These are phyloP conservation scores for Blera fallax DNA, from an alignment of 2,888 invertebrate genomes.

Conservation along the genomic window DNA sequence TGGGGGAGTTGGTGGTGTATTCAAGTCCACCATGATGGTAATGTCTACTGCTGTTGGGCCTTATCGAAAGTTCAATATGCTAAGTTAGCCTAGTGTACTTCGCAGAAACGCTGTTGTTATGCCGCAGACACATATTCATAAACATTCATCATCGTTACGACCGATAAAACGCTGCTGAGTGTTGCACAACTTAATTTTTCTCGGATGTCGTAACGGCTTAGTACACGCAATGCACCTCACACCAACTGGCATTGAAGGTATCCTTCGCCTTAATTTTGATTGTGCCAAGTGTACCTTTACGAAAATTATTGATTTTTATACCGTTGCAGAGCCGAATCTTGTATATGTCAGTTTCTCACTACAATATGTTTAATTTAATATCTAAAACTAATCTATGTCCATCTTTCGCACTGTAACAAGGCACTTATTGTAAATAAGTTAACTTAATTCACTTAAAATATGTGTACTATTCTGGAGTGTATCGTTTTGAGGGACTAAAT, in stretches of 20 bases:
- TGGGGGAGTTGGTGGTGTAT: constrained; percentile 78
- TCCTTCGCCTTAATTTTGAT: constrained; percentile 54
- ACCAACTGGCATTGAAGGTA: constrained; percentile 49
- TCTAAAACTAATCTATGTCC: constrained; percentile 23
- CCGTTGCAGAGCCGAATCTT: background rate
- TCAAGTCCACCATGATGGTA: constrained; percentile 69
- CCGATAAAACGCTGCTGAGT: background rate
- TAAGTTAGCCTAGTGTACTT: background rate
- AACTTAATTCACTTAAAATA: constrained; percentile 12
- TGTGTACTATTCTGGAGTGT: constrained; percentile 39
- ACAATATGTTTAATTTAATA: background rate
- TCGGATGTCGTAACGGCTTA: constrained; percentile 51
- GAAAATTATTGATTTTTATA: constrained; percentile 64
- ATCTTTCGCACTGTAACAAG: constrained; percentile 36
- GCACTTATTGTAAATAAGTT: constrained; percentile 58
- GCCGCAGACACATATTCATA: constrained; percentile 15
- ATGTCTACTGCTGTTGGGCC: background rate
- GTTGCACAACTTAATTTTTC: constrained; percentile 43
- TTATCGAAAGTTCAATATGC: constrained; percentile 27
- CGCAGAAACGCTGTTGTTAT: background rate
- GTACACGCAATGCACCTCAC: constrained; percentile 49
- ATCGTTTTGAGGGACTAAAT: constrained; percentile 33
- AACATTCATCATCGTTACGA: background rate
- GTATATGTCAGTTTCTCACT: background rate
- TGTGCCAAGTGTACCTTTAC: constrained; percentile 25